Evolutionary conservation across 2,113 vertebrate genomes (phyloP).

Genomic region (Rhagologus leucostigma): DNA sequence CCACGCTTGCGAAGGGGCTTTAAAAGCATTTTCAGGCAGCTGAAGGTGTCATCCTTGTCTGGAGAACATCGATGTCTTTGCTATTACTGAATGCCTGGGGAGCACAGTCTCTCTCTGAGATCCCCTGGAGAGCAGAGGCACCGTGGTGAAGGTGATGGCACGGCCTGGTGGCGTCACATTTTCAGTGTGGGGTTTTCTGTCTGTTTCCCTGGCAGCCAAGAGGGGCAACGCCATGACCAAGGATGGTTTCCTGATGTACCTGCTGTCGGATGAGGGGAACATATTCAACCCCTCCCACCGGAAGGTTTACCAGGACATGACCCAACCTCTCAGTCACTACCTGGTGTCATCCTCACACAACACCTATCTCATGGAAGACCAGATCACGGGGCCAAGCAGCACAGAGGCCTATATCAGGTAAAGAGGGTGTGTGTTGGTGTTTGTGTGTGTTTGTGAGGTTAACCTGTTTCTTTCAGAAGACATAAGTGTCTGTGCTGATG

Average conservation of each 20-base stretch:
- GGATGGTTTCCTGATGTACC: constrained; percentile 92
- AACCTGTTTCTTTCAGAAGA: not conserved
- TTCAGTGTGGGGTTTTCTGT: not conserved
- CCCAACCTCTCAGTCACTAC: constrained; percentile 90
- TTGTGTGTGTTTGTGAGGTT: not conserved
- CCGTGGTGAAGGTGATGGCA: not conserved
- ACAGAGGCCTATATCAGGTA: constrained; percentile 95
- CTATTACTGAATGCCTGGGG: not conserved
- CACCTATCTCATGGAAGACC: constrained; percentile 94
- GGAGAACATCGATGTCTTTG: not conserved
- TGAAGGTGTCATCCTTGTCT: not conserved
- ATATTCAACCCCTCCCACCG: constrained; percentile 81
- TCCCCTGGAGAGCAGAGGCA: not conserved
- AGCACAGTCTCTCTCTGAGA: not conserved
- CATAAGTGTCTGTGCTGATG: not conserved
- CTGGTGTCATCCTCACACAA: constrained; percentile 96
- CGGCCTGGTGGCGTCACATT: not conserved
- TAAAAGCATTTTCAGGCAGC: not conserved
- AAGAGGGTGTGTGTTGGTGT: not conserved
- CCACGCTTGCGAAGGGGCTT: not conserved
- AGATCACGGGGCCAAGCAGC: constrained; percentile 93
- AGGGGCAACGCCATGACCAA: constrained; percentile 82
- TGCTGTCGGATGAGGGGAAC: constrained; percentile 79
- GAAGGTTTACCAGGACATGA: constrained; percentile 91
- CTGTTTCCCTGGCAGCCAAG: constrained; percentile 75